phyloP scores from a whole-genome alignment of 2,113 vertebrate genomes.

The Hippopotamus amphibius region DNA sequence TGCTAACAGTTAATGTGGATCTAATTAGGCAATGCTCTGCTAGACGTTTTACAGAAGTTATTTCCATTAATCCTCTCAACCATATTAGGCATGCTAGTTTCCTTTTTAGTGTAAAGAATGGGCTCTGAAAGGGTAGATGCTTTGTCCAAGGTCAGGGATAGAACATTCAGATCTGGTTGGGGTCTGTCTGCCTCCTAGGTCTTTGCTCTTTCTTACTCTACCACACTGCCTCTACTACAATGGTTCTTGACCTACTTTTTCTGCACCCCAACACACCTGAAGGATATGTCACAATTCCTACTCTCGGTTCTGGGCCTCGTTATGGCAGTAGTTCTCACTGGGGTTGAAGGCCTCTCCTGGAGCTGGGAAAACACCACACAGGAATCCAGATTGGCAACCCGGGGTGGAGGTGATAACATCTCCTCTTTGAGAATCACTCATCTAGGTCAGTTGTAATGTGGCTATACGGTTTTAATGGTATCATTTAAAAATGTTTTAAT shows the following conservation, averaged over 20 bases:
- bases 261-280: not conserved
- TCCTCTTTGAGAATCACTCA: not conserved
- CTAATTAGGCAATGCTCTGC: not conserved
- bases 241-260: not conserved
- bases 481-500: constrained; percentile 16
- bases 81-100: not conserved
- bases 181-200: not conserved
- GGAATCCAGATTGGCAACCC: not conserved
- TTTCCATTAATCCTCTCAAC: not conserved
- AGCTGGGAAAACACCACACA: not conserved
- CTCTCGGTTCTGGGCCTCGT: not conserved
- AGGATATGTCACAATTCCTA: not conserved
- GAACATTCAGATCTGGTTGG: not conserved
- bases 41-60: not conserved
- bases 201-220: not conserved
- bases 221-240: not conserved
- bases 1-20: not conserved
- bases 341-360: not conserved
- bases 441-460: not conserved
- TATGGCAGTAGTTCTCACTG: not conserved
- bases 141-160: not conserved
- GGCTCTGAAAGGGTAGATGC: not conserved
- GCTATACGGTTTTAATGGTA: not conserved
- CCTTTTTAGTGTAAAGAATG: not conserved
- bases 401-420: not conserved